Conservation (phyloP, 2,888 invertebrate species). For the Muschampia plurimacula region DNA sequence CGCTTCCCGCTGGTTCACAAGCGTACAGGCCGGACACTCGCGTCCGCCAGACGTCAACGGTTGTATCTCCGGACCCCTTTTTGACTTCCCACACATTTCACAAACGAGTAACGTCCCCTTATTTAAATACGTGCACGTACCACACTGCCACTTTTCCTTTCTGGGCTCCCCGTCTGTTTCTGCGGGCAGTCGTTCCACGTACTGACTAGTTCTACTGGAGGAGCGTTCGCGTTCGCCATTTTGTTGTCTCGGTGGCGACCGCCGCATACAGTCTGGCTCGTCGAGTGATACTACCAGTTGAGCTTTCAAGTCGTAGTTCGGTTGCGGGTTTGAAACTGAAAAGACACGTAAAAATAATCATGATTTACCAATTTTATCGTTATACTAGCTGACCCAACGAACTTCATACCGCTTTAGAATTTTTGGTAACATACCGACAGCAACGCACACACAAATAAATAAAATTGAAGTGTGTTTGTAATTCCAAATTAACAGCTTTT, state of each 20-base stretch:
- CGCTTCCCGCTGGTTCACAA: constrained; percentile 89
- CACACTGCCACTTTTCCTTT: constrained; percentile 88
- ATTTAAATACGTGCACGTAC: constrained; percentile 90
- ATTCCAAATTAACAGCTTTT: no score
- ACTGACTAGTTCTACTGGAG: constrained; percentile 49
- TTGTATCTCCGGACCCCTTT: constrained; percentile 85
- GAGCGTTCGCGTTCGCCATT: constrained; percentile 60
- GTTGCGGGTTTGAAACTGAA: constrained; percentile 42
- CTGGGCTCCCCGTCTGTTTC: constrained; percentile 46
- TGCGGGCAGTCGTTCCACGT: constrained; percentile 41
- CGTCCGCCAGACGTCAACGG: constrained; percentile 90
- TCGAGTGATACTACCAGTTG: constrained; percentile 77
- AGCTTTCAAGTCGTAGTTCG: constrained; percentile 71
- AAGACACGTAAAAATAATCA: neutral
- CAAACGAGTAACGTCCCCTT: constrained; percentile 84
- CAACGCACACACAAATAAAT: no score
- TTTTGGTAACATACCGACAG: no score
- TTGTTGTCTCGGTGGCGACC: constrained; percentile 55
- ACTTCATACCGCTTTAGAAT: no score
- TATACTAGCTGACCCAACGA: no score
- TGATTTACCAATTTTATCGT: neutral
- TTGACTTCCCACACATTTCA: constrained; percentile 91
- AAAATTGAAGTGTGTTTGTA: no score
- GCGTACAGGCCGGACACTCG: constrained; percentile 91
- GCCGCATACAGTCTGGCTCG: constrained; percentile 65